Percentiles rank a stretch among this genome's conserved stretches.
These are phyloP conservation scores for Oegoconia quadripuncta DNA, from an alignment of 2,888 invertebrate genomes.

Conservation along the genomic window DNA sequence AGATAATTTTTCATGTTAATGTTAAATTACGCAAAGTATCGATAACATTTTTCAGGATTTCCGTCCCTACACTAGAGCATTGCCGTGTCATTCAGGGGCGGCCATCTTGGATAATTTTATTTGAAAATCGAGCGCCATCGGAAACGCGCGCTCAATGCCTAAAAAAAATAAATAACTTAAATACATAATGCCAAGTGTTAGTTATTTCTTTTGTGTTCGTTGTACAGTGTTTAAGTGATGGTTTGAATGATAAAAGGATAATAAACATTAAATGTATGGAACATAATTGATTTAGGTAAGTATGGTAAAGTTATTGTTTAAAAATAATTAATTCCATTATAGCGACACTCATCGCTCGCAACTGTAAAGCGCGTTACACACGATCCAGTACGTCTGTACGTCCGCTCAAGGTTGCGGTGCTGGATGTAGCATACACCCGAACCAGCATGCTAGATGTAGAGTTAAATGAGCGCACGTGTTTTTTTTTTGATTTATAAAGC, in stretches of 20 bases:
- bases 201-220: constrained; percentile 4
- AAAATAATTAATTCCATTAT: neutral
- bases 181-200: too few species aligned
- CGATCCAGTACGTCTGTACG: too few species aligned
- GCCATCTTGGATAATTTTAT: constrained; percentile 71
- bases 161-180: constrained; percentile 10
- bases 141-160: constrained; percentile 51
- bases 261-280: neutral
- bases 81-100: constrained; percentile 44
- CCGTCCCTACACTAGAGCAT: constrained; percentile 39
- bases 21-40: constrained; percentile 2
- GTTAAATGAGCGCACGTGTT: too few species aligned
- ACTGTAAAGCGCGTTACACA: neutral
- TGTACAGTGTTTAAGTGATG: neutral
- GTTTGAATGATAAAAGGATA: neutral
- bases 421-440: too few species aligned
- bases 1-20: too few species aligned
- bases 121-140: constrained; percentile 66
- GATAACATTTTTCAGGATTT: constrained; percentile 6
- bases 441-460: too few species aligned
- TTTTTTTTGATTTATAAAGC: too few species aligned
- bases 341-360: neutral
- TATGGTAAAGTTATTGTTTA: neutral
- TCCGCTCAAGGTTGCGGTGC: too few species aligned
- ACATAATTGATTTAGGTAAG: constrained; percentile 3